Conservation (phyloP, 2,797 vertebrate species). For the Heliangelus exortis region DNA sequence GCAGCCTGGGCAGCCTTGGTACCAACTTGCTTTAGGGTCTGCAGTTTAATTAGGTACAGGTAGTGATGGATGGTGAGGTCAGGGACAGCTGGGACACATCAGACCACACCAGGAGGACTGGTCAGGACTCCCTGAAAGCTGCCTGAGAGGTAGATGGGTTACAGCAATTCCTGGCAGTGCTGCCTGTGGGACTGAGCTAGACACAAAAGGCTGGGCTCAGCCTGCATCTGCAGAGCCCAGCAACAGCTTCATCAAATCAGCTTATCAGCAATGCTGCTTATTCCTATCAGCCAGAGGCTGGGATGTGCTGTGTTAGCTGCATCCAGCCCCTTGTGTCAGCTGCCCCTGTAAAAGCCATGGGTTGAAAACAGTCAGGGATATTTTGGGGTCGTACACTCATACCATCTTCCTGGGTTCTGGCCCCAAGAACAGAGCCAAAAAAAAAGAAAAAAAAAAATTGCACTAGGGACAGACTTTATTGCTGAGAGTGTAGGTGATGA, state of each 20-base stretch:
- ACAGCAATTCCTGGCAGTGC: neutral
- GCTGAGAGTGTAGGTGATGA: neutral
- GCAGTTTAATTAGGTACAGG: neutral
- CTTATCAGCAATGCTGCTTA: constrained; percentile 14
- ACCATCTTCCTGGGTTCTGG: neutral
- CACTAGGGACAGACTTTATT: neutral
- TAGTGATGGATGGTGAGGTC: neutral
- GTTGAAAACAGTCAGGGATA: neutral
- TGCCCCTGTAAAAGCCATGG: neutral
- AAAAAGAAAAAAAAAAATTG: neutral
- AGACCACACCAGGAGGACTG: neutral
- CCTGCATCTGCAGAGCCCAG: constrained; percentile 16
- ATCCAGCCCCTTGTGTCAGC: neutral
- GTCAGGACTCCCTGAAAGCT: neutral
- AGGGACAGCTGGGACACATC: neutral
- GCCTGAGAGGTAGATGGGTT: neutral
- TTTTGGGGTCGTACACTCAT: accelerated
- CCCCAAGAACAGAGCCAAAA: neutral
- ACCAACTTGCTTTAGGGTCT: neutral
- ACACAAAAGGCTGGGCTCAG: neutral
- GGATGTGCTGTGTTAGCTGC: neutral
- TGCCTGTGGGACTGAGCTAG: neutral
- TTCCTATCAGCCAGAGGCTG: neutral
- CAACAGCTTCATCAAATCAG: constrained; percentile 31
- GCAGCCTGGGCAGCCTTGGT: neutral